Conservation (phyloP, 2,797 vertebrate genomes). For the Cyclura pinguis region DNA sequence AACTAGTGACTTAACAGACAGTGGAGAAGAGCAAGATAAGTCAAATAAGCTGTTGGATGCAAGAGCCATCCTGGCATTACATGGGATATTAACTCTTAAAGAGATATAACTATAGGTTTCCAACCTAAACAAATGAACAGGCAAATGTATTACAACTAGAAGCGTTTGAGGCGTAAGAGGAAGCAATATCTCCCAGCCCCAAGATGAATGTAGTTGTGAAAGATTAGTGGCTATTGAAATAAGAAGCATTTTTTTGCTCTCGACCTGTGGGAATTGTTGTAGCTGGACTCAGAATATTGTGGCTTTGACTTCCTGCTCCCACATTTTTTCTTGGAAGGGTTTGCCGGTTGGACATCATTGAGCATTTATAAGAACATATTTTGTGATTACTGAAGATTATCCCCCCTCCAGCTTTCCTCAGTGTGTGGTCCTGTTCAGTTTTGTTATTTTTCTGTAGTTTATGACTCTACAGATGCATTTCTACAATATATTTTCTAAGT, state of each 20-base stretch:
- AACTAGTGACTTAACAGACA: neutral
- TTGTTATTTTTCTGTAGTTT: neutral
- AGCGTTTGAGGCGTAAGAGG: neutral
- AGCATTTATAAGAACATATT: neutral
- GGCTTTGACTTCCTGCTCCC: neutral
- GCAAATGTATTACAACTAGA: neutral
- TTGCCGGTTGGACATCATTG: neutral
- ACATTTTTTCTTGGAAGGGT: neutral
- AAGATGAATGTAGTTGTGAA: neutral
- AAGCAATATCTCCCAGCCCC: neutral
- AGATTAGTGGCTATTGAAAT: neutral
- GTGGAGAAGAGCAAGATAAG: neutral
- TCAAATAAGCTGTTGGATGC: too few species aligned
- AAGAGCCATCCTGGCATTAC: neutral
- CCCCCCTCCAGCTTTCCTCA: neutral
- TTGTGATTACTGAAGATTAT: neutral
- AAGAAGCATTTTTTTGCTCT: neutral
- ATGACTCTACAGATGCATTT: neutral
- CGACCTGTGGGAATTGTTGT: neutral
- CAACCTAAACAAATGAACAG: neutral
- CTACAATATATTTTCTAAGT: slow-evolving; percentile 5
- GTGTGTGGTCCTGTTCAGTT: neutral
- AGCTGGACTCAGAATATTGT: neutral
- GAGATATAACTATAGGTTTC: neutral
- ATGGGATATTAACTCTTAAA: neutral